These are phyloP conservation scores for Steinernema carpocapsae DNA, from an alignment of 2,888 invertebrate species.

Conservation along the genomic window DNA sequence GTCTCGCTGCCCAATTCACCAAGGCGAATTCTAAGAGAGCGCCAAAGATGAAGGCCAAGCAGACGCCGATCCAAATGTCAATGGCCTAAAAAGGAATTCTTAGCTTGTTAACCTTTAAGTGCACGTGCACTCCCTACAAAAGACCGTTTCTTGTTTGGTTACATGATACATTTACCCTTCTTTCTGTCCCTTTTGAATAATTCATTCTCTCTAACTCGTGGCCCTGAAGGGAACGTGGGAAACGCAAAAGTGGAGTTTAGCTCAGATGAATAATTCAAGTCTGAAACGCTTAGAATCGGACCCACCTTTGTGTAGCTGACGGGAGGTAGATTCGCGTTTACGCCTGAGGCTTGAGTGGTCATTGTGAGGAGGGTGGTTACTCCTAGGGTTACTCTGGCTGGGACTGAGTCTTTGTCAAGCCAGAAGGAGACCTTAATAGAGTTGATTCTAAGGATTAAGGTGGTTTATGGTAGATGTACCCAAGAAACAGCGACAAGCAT, in stretches of 20 bases:
- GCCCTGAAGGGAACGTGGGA: no score
- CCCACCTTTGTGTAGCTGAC: slow-evolving; percentile 62
- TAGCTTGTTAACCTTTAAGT: not conserved
- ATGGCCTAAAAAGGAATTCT: slow-evolving; percentile 50
- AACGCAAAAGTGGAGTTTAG: no score
- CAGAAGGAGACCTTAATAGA: slow-evolving; percentile 45
- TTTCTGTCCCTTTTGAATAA: not conserved
- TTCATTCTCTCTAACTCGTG: not conserved
- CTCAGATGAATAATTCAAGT: no score
- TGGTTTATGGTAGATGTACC: slow-evolving; percentile 56
- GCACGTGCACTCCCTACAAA: not conserved
- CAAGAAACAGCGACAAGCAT: slow-evolving; percentile 81
- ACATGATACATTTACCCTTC: not conserved
- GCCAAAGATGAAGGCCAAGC: slow-evolving; percentile 71
- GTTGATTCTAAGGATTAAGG: not conserved
- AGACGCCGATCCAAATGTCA: slow-evolving; percentile 68
- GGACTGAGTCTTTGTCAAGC: slow-evolving; percentile 69
- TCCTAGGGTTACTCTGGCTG: slow-evolving; percentile 73
- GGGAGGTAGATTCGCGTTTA: slow-evolving; percentile 66
- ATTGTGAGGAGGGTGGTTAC: slow-evolving; percentile 94
- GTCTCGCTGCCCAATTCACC: slow-evolving; percentile 66
- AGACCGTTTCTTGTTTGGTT: not conserved
- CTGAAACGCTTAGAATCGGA: no score
- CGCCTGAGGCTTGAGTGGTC: slow-evolving; percentile 70
- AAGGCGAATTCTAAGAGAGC: slow-evolving; percentile 66